These are phyloP conservation scores for Listrodromus nycthemerus DNA, from an alignment of 2,888 invertebrate species.

Conservation along the genomic window DNA sequence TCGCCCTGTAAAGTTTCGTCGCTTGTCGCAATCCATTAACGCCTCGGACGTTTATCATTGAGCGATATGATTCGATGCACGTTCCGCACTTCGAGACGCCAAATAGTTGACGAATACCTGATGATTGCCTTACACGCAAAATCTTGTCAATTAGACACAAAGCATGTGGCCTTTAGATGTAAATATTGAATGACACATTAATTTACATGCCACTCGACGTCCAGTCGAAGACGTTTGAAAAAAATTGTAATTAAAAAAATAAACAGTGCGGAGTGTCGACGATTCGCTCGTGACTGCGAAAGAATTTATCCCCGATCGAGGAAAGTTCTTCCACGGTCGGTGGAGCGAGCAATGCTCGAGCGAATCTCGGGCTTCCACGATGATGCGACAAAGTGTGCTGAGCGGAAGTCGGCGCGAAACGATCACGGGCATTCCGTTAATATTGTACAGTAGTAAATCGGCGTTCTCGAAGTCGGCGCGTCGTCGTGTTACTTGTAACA, in stretches of 20 bases:
- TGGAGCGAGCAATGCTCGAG: conserved; percentile 8
- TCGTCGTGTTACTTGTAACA: conserved; percentile 36
- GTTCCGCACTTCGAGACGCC: conserved; percentile 64
- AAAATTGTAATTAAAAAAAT: background rate
- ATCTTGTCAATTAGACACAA: conserved; percentile 68
- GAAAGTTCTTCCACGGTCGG: background rate
- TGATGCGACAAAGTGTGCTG: conserved; percentile 11
- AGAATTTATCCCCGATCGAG: background rate
- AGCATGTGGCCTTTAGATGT: conserved; percentile 61
- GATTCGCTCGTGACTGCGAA: conserved; percentile 30
- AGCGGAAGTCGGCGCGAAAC: conserved; percentile 15
- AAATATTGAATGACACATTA: conserved; percentile 53
- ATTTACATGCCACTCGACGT: conserved; percentile 40
- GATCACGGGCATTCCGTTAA: conserved; percentile 50
- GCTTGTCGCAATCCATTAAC: conserved; percentile 55
- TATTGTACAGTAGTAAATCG: conserved; percentile 44
- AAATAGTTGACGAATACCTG: conserved; percentile 42
- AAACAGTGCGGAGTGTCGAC: background rate
- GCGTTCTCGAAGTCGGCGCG: conserved; percentile 63
- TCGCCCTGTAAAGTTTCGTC: conserved; percentile 51
- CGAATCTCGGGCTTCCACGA: conserved; percentile 33
- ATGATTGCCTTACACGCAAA: conserved; percentile 63
- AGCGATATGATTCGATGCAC: conserved; percentile 13
- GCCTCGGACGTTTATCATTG: background rate
- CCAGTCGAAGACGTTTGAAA: conserved; percentile 4